Conservation (phyloP, 2,888 invertebrate species). For the Andrena marginata region DNA sequence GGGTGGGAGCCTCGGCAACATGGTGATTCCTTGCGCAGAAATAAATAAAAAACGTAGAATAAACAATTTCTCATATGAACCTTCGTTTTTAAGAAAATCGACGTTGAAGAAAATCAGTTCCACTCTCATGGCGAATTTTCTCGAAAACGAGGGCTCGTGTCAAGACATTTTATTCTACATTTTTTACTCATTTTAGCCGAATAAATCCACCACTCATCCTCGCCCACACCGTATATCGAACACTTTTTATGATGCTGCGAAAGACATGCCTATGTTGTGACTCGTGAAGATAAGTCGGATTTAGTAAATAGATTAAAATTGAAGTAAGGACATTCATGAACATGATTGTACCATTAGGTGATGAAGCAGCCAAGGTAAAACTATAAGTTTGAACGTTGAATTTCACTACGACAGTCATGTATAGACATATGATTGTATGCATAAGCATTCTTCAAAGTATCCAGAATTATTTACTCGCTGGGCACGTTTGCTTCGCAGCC, state of each 20-base stretch:
- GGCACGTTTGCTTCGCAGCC: background rate
- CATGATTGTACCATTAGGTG: conserved; percentile 31
- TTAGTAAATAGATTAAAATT: conserved; percentile 21
- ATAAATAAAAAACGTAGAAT: too few species aligned
- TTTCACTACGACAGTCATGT: conserved; percentile 4
- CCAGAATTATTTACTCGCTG: background rate
- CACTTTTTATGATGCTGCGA: conserved; percentile 29
- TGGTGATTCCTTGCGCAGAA: too few species aligned
- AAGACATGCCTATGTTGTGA: conserved; percentile 36
- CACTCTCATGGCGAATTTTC: too few species aligned
- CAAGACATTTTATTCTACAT: too few species aligned
- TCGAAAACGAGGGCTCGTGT: too few species aligned
- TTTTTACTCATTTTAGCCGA: too few species aligned
- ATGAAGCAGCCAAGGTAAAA: conserved; percentile 38
- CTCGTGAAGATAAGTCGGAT: conserved; percentile 3
- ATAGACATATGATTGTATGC: conserved; percentile 4
- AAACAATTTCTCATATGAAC: too few species aligned
- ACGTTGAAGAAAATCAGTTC: too few species aligned
- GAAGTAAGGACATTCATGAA: conserved; percentile 17
- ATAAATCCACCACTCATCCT: too few species aligned
- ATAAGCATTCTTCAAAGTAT: conserved; percentile 13
- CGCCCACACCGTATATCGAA: conserved; percentile 24
- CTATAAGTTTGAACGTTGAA: background rate
- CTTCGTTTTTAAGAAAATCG: too few species aligned
- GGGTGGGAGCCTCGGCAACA: too few species aligned